Evolutionary conservation across 2,797 vertebrate genomes (phyloP).

Genomic region (Eulemur rubriventer): DNA sequence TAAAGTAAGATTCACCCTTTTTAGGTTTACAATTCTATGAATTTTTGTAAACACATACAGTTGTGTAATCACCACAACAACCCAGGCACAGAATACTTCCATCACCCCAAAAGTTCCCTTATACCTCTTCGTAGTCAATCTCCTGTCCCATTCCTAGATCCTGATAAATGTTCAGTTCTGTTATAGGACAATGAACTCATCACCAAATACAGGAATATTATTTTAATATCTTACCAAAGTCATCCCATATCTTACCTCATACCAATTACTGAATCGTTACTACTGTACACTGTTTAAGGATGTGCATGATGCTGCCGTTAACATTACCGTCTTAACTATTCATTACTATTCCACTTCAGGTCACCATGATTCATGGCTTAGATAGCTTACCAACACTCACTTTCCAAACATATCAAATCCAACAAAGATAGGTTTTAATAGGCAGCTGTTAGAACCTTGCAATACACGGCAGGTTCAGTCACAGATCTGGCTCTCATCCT

Average conservation of each 20-base stretch:
- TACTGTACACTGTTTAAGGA: background rate
- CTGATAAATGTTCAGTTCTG: slow-evolving; percentile 2
- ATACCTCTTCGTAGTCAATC: background rate
- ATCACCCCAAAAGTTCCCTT: background rate
- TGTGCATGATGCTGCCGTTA: background rate
- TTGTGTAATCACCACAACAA: background rate
- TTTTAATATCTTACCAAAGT: slow-evolving; percentile 9
- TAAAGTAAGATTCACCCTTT: background rate
- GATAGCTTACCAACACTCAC: background rate
- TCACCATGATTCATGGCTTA: slow-evolving; percentile 5
- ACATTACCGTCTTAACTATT: slow-evolving; percentile 19
- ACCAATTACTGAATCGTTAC: background rate
- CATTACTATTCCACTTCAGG: slow-evolving; percentile 19
- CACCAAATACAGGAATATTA: background rate
- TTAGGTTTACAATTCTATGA: background rate
- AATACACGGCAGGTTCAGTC: background rate
- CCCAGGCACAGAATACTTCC: background rate
- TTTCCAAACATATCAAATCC: slow-evolving; percentile 23
- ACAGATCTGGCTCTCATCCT: slow-evolving; percentile 8
- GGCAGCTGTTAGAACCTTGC: background rate
- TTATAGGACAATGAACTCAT: background rate
- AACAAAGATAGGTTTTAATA: background rate
- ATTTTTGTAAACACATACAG: background rate
- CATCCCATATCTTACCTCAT: slow-evolving; percentile 32
- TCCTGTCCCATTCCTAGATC: background rate